These are phyloP conservation scores for Drosophila tristis DNA, from an alignment of 1,140 invertebrate genomes.

Conservation along the genomic window DNA sequence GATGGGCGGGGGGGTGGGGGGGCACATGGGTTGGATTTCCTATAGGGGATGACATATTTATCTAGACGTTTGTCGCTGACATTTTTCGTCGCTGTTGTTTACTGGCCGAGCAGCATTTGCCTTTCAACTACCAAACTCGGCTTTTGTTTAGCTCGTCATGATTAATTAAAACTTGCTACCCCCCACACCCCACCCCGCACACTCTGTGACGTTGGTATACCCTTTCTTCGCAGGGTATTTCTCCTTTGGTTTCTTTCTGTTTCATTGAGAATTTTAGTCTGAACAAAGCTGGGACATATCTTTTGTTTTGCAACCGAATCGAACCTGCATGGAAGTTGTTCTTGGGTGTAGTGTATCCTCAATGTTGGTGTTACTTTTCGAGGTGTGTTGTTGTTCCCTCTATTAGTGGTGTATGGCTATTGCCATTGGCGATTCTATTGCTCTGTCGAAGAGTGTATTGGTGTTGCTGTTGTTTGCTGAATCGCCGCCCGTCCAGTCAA, in stretches of 20 bases:
- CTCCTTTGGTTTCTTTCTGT: neutral
- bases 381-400: neutral
- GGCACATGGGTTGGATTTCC: constrained; percentile 5
- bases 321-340: too few relatives aligned
- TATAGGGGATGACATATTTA: constrained; percentile 75
- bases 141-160: constrained; percentile 70
- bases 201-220: too few relatives aligned
- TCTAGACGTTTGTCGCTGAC: constrained; percentile 75
- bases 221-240: neutral
- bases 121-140: constrained; percentile 33
- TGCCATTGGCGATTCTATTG: too few relatives aligned
- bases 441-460: too few relatives aligned
- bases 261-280: constrained; percentile 23
- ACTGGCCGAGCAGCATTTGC: constrained; percentile 39
- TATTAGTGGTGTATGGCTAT: too few relatives aligned
- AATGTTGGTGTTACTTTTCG: too few relatives aligned
- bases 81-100: constrained; percentile 50
- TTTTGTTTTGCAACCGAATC: constrained; percentile 3
- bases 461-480: constrained; percentile 24
- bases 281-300: neutral
- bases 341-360: too few relatives aligned
- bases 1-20: neutral
- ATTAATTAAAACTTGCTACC: constrained; percentile 75
- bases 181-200: neutral
- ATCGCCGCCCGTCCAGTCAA: constrained; percentile 2